Conservation (phyloP, 1,140 invertebrate species). For the Chlorops oryzae region DNA sequence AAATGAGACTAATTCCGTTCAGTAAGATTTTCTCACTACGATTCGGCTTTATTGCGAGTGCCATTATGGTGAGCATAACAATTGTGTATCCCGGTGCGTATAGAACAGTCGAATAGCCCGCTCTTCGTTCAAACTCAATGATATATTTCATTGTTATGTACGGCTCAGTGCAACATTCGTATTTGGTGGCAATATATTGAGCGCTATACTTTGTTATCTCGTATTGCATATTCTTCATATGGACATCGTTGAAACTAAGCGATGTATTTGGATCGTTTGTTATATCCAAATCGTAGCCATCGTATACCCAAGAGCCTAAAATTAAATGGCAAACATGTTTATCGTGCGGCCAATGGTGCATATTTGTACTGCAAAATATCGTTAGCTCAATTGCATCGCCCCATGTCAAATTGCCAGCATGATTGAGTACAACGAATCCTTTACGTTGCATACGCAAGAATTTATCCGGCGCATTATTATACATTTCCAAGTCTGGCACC, state of each 20-base stretch:
- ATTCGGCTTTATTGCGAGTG: background rate
- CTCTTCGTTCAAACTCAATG: constrained; percentile 7
- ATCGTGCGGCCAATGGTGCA: constrained; percentile 15
- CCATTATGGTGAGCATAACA: constrained; percentile 4
- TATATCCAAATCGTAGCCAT: constrained; percentile 15
- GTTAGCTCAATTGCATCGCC: constrained; percentile 9
- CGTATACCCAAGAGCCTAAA: constrained; percentile 16
- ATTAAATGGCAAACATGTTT: constrained; percentile 11
- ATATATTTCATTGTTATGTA: constrained; percentile 13
- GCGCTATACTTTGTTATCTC: constrained; percentile 12
- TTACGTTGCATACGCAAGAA: constrained; percentile 14
- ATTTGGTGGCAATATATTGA: constrained; percentile 5
- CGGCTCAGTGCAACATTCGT: constrained; percentile 12
- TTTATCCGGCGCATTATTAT: constrained; percentile 18
- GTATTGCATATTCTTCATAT: constrained; percentile 16
- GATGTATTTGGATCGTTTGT: constrained; percentile 9
- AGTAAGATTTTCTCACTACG: constrained; percentile 8
- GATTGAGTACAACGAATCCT: constrained; percentile 6
- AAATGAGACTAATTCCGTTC: constrained; percentile 7
- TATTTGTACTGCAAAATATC: constrained; percentile 8
- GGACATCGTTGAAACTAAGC: constrained; percentile 3
- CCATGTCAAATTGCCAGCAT: constrained; percentile 12
- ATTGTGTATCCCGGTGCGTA: background rate
- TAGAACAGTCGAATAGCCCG: constrained; percentile 6
- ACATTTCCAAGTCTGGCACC: constrained; percentile 17